Conservation (phyloP, 2,113 vertebrate species). For the Phoxinus phoxinus region DNA sequence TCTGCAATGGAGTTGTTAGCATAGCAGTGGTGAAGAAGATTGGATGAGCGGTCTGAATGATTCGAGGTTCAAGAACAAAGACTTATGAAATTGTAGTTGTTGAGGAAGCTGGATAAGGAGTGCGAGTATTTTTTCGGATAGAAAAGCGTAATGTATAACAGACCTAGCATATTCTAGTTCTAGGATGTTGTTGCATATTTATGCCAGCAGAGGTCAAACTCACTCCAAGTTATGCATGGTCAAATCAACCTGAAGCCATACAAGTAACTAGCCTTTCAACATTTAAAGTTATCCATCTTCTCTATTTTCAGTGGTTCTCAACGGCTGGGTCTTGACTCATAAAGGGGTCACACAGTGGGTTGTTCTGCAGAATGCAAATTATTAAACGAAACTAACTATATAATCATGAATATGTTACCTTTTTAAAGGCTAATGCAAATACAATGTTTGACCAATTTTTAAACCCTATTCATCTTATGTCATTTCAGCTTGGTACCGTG, state of each 20-base stretch:
- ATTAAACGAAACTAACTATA: neutral
- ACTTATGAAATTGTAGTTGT: neutral
- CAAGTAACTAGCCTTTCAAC: neutral
- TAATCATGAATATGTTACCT: neutral
- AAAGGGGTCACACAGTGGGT: neutral
- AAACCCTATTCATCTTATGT: neutral
- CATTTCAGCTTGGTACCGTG: neutral
- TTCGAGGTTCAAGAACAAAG: neutral
- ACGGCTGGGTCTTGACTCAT: neutral
- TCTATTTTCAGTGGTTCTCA: neutral
- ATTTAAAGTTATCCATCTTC: neutral
- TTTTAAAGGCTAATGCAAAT: neutral
- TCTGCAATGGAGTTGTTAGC: neutral
- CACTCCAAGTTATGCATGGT: conserved; percentile 52
- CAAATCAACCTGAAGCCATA: neutral
- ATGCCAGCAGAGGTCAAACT: conserved; percentile 70
- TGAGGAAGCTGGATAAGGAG: neutral
- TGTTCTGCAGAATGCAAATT: neutral
- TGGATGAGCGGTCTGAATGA: neutral
- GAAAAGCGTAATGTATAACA: neutral
- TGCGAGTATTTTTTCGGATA: neutral
- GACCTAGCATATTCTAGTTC: neutral
- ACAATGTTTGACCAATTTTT: neutral
- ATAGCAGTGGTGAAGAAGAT: neutral
- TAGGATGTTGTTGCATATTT: conserved; percentile 57